These are phyloP conservation scores for Lagopus muta DNA, from an alignment of 2,113 vertebrate species.

Conservation along the genomic window DNA sequence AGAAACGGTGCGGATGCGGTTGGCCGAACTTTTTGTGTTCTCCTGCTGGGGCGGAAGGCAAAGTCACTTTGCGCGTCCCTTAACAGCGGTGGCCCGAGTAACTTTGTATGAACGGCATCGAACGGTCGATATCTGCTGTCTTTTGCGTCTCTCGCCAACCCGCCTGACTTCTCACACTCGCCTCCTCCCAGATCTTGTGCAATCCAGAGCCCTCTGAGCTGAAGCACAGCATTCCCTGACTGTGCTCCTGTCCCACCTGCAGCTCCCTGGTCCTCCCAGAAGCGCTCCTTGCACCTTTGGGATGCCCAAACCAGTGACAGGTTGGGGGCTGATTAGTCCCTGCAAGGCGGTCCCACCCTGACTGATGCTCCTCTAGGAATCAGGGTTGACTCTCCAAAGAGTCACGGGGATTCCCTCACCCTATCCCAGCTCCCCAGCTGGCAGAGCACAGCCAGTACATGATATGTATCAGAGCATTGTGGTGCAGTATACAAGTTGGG, in stretches of 20 bases:
- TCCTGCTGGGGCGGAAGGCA: background rate
- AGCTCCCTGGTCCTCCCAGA: background rate
- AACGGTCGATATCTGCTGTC: background rate
- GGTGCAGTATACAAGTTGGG: background rate
- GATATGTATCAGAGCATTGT: background rate
- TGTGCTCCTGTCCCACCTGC: background rate
- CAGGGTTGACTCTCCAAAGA: background rate
- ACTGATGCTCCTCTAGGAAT: background rate
- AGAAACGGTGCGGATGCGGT: rapidly evolving
- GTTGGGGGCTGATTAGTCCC: background rate
- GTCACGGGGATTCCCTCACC: background rate
- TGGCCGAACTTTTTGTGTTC: background rate
- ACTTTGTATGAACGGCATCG: background rate
- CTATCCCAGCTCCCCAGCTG: background rate
- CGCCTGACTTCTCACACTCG: background rate
- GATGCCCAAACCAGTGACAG: background rate
- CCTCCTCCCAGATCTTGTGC: background rate
- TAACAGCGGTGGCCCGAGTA: rapidly evolving
- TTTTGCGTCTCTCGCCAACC: background rate
- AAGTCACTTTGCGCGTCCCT: rapidly evolving
- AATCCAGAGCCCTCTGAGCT: rapidly evolving
- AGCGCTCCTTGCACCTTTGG: background rate
- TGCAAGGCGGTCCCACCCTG: background rate
- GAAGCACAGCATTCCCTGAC: background rate
- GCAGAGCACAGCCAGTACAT: background rate